Evolutionary conservation across 2,797 vertebrate genomes (phyloP).

Genomic region (Capromys pilorides): DNA sequence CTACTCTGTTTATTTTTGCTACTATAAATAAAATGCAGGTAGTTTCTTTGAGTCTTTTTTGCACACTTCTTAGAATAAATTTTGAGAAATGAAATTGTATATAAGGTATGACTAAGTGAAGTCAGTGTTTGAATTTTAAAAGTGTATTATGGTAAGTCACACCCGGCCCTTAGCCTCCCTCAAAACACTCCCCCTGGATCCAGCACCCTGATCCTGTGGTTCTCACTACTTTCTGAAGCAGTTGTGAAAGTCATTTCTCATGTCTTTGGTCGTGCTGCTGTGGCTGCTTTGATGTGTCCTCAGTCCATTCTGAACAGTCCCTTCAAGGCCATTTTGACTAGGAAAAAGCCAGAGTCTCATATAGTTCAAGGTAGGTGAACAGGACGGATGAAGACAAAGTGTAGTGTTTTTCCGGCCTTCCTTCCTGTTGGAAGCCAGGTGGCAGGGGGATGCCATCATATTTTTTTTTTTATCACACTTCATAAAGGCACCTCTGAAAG

Average conservation of each 20-base stretch:
- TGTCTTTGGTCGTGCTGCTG: not conserved
- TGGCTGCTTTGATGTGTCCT: not conserved
- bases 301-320: not conserved
- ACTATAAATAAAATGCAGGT: constrained; percentile 24
- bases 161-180: not conserved
- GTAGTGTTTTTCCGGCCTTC: not conserved
- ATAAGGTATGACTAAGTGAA: not conserved
- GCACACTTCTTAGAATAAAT: not conserved
- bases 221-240: not conserved
- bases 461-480: not conserved
- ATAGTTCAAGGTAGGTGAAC: not conserved
- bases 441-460: not conserved
- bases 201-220: not conserved
- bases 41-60: constrained; percentile 38
- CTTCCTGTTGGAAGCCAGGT: not conserved
- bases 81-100: not conserved
- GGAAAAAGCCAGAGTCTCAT: not conserved
- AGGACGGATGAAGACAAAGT: not conserved
- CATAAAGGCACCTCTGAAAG: not conserved
- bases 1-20: constrained; percentile 6
- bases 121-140: not conserved
- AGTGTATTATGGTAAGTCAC: not conserved
- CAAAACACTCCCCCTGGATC: not conserved
- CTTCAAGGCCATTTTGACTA: not conserved
- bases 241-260: not conserved